Conservation (phyloP, 2,113 vertebrate species). For the Microcebus tavaratra region DNA sequence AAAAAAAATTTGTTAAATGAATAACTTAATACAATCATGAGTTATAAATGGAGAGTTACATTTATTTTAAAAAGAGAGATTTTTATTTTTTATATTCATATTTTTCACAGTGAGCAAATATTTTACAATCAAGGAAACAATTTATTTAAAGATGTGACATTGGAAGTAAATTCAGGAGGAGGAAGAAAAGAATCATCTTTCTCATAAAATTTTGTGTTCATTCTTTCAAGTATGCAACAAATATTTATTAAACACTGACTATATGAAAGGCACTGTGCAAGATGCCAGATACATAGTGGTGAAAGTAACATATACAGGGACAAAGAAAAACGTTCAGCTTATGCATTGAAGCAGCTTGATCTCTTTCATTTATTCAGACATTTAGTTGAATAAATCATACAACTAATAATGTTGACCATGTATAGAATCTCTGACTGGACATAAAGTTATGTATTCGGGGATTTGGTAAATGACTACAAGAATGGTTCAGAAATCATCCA, state of each 20-base stretch:
- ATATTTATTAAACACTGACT: neutral
- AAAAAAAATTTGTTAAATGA: neutral
- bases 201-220: neutral
- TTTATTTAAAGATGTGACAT: neutral
- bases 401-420: neutral
- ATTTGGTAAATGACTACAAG: neutral
- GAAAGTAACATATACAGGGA: neutral
- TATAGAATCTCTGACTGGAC: neutral
- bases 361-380: neutral
- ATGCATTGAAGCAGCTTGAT: neutral
- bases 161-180: neutral
- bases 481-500: neutral
- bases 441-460: neutral
- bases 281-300: neutral
- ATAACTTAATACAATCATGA: neutral
- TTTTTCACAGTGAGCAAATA: conserved; percentile 29
- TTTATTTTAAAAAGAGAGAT: neutral
- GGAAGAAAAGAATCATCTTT: neutral
- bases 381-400: neutral
- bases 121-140: conserved; percentile 32
- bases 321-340: neutral
- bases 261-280: neutral
- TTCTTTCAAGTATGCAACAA: neutral
- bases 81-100: conserved; percentile 7
- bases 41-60: neutral